Percentiles rank a stretch among this genome's conserved stretches.
These are phyloP conservation scores for Sebastes melanostomus DNA, from an alignment of 2,797 vertebrate genomes.

Conservation along the genomic window DNA sequence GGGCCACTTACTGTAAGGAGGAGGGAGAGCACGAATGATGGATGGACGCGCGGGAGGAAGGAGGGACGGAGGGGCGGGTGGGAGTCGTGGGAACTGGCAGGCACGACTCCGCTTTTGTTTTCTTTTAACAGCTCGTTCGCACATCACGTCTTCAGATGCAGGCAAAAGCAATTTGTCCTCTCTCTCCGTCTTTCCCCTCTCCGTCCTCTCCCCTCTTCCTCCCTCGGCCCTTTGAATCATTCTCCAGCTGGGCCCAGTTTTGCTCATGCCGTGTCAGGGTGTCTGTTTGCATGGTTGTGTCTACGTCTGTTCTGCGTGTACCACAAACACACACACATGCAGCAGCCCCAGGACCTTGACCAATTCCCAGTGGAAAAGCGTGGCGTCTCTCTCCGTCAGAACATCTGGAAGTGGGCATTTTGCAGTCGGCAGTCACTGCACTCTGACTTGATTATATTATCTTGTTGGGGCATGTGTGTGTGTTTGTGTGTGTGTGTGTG, in stretches of 20 bases:
- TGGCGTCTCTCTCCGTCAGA: conserved; percentile 81
- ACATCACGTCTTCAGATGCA: conserved; percentile 81
- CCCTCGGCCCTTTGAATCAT: conserved; percentile 75
- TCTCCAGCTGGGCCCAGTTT: conserved; percentile 83
- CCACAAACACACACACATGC: conserved; percentile 44
- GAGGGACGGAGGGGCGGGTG: conserved; percentile 31
- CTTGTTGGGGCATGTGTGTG: conserved; percentile 72
- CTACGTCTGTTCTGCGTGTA: conserved; percentile 58
- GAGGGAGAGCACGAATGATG: conserved; percentile 57
- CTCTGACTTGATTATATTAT: conserved; percentile 94
- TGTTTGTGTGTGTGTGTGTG: conserved; percentile 17
- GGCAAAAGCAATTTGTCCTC: conserved; percentile 76
- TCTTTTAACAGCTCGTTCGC: conserved; percentile 82
- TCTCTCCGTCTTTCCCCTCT: conserved; percentile 54
- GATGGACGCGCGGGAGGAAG: conserved; percentile 55
- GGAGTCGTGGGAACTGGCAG: conserved; percentile 77
- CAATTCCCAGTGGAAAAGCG: conserved; percentile 84
- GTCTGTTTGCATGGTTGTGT: conserved; percentile 74
- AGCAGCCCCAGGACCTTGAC: conserved; percentile 82
- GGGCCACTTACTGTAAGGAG: conserved; percentile 77
- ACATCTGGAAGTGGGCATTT: conserved; percentile 97
- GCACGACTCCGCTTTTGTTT: conserved; percentile 78
- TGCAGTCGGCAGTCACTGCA: conserved; percentile 88
- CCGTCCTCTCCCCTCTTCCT: conserved; percentile 62
- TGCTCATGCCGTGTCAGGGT: conserved; percentile 78